phyloP scores from a whole-genome alignment of 1,140 invertebrate species.

The Neuroterus valhalla region DNA sequence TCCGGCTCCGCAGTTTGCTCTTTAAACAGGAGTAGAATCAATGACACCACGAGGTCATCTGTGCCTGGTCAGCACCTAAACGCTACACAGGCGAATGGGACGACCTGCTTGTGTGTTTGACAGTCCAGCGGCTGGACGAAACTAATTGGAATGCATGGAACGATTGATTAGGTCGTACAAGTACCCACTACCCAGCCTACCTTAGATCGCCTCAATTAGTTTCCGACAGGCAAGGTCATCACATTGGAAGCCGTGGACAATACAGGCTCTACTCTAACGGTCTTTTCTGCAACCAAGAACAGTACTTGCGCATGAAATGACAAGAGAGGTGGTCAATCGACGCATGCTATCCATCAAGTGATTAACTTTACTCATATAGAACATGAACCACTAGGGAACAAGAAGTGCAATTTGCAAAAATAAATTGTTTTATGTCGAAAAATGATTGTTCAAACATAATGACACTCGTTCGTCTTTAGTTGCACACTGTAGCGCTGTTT shows the following conservation, averaged over 20 bases:
- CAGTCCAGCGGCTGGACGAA: neutral
- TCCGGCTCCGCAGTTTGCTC: neutral
- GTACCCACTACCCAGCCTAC: neutral
- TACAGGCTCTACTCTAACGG: neutral
- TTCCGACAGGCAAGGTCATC: neutral
- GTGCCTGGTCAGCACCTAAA: neutral
- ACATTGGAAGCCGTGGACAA: neutral
- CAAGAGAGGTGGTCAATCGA: neutral
- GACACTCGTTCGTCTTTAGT: too few species aligned
- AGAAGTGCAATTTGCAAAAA: too few species aligned
- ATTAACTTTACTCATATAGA: too few species aligned
- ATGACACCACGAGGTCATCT: neutral
- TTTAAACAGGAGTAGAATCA: neutral
- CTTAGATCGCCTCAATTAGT: neutral
- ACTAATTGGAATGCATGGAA: neutral
- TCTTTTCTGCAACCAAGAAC: neutral
- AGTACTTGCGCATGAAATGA: neutral
- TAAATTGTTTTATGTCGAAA: too few species aligned
- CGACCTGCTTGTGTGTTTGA: neutral
- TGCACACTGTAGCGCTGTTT: too few species aligned
- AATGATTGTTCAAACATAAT: too few species aligned
- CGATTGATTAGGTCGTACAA: neutral
- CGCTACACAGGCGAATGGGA: neutral
- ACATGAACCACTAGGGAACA: too few species aligned
- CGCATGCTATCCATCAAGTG: too few species aligned